Evolutionary conservation across 2,797 vertebrate genomes (phyloP).

Genomic region (Dallia pectoralis): DNA sequence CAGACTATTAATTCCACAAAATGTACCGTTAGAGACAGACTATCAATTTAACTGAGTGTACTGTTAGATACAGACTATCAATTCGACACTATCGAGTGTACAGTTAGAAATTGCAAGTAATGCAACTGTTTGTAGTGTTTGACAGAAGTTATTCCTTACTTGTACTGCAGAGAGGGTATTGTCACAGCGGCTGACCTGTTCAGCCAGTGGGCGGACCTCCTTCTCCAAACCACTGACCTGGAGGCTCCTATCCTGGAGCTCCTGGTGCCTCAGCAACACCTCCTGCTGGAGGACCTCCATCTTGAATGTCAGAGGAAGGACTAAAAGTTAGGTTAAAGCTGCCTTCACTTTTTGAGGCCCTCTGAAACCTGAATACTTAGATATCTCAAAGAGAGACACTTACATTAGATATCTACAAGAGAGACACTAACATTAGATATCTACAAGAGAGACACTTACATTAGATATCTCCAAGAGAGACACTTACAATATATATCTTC

Average conservation of each 20-base stretch:
- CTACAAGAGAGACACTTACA: too few relatives aligned
- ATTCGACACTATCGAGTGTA: too few relatives aligned
- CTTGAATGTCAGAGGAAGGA: conserved; percentile 37
- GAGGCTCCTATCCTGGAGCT: conserved; percentile 76
- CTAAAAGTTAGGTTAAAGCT: neutral
- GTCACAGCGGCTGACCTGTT: conserved; percentile 73
- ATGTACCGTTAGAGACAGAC: too few relatives aligned
- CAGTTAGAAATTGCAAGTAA: neutral
- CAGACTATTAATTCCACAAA: too few relatives aligned
- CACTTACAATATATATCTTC: too few relatives aligned
- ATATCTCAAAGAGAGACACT: too few relatives aligned
- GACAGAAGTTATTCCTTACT: conserved; percentile 62
- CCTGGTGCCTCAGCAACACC: conserved; percentile 78
- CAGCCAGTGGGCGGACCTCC: conserved; percentile 74
- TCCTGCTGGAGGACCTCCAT: conserved; percentile 81
- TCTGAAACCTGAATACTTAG: neutral
- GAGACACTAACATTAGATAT: too few relatives aligned
- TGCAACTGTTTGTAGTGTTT: neutral
- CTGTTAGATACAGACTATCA: too few relatives aligned
- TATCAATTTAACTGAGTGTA: too few relatives aligned
- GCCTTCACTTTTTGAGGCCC: neutral
- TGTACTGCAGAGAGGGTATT: conserved; percentile 74
- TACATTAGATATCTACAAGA: neutral
- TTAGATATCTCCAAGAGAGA: too few relatives aligned
- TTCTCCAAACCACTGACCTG: conserved; percentile 78